Evolutionary conservation across 2,888 invertebrate genomes (phyloP), one percentile per base, ranked within the genome.

Genomic region (Cylindroiulus punctatus): DNA sequence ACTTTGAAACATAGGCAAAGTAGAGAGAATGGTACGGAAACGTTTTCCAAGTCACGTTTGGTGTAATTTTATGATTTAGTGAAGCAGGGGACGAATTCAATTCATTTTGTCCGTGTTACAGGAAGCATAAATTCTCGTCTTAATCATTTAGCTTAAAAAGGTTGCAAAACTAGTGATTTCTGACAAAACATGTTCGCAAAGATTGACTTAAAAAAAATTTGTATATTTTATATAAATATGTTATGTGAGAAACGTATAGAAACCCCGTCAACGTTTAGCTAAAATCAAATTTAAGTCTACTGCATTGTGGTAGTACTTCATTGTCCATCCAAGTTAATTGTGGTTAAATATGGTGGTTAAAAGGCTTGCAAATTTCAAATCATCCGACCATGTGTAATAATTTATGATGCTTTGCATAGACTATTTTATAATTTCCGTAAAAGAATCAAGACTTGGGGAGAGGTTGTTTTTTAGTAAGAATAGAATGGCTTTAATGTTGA

Each of bases 201-300:
- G 17, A 47, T n/a, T 52, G 52, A 52, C 2, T 52, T 52, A 19
- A 52, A 52, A 52, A 52, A 7, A 10, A 65, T 8, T 57, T 65
- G 65, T 65, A 57, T 57, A 57, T 57, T n/a, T 47, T 65, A 26
- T 57, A 57, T 17, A 19, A 52, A 26, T 65, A n/a, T 10, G 22
- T 65, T 52, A n/a, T 52, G n/a, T n/a, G 19, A n/a, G 52, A 26
- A 26, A 26, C n/a, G 65, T 26, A 2, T 65, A 12, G 26, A 65
- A 65, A 65, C 65, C 26, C 26, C 65, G 12, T 65, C 26, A 26
- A n/a, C 26, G 26, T 26, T 65, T 26, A n/a, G 22, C 65, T 22
- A 65, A 65, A 65, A 65, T 65, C 65, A 65, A 65, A 65, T 26
- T 52, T 4, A 36, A 52, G n/a, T 19, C n/a, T 65, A 65, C 65